Conservation (phyloP, 2,797 vertebrate species). For the Neomorphus geoffroyi region DNA sequence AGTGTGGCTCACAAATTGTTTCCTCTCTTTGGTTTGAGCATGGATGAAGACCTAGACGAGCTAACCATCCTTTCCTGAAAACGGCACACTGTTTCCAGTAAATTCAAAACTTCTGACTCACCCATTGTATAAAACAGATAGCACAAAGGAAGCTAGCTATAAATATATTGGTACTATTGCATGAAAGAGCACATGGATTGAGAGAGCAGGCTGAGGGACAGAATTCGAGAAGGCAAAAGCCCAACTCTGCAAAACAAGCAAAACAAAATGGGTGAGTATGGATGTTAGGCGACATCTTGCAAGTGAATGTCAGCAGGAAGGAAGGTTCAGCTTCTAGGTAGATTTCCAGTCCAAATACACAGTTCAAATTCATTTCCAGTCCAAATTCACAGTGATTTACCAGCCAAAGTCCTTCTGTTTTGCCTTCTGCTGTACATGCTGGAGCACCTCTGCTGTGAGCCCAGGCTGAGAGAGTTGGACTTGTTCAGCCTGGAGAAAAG, state of each 20-base stretch:
- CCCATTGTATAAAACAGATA: neutral
- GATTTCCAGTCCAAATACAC: neutral
- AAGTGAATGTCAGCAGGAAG: neutral
- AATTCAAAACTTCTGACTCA: conserved; percentile 21
- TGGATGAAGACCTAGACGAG: conserved; percentile 23
- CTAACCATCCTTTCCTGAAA: conserved; percentile 49
- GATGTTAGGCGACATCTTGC: neutral
- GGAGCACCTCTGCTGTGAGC: too few species aligned
- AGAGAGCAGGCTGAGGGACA: neutral
- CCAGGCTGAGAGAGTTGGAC: too few species aligned
- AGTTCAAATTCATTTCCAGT: too few species aligned
- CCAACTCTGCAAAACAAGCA: neutral
- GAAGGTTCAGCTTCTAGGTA: neutral
- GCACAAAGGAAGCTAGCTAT: neutral
- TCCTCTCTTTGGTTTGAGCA: conserved; percentile 30
- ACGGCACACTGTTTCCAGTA: neutral
- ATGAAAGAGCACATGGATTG: neutral
- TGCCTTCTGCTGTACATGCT: neutral
- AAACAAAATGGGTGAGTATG: rapidly evolving
- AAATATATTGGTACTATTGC: neutral
- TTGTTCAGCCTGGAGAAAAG: too few species aligned
- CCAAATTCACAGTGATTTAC: neutral
- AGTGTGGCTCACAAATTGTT: neutral
- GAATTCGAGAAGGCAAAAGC: neutral
- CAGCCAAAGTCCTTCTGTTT: neutral